phyloP scores from a whole-genome alignment of 2,888 invertebrate genomes.

The Andricus curvator region DNA sequence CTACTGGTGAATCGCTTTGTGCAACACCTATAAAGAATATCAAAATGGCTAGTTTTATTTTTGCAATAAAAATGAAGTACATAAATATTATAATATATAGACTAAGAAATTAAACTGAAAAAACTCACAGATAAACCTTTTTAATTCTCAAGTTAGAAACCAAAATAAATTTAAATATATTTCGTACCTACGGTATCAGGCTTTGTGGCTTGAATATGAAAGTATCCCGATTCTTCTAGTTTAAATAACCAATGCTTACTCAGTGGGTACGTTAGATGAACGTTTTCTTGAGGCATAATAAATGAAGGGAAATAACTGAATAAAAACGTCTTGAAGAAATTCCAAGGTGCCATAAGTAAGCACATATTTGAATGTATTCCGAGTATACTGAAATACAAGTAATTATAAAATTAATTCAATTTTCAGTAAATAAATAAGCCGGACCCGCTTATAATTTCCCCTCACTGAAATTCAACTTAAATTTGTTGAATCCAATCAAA shows the following conservation, averaged over 20 bases:
- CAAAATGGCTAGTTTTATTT: not conserved
- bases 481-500: no score
- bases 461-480: no score
- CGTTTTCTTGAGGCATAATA: slow-evolving; percentile 63
- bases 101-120: no score
- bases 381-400: slow-evolving; percentile 72
- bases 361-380: slow-evolving; percentile 80
- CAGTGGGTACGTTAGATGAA: slow-evolving; percentile 66
- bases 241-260: slow-evolving; percentile 50
- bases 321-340: slow-evolving; percentile 55
- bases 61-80: not conserved
- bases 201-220: slow-evolving; percentile 84
- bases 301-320: slow-evolving; percentile 68
- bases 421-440: not conserved
- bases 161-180: not conserved
- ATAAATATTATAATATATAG: no score
- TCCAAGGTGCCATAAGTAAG: slow-evolving; percentile 57
- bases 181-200: slow-evolving; percentile 85
- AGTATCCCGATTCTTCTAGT: slow-evolving; percentile 71
- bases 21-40: slow-evolving; percentile 80
- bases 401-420: slow-evolving; percentile 40
- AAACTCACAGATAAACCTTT: no score
- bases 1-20: slow-evolving; percentile 89
- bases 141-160: no score
- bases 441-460: no score